Conservation (phyloP, 2,888 invertebrate species). For the Cotesia congregata region DNA sequence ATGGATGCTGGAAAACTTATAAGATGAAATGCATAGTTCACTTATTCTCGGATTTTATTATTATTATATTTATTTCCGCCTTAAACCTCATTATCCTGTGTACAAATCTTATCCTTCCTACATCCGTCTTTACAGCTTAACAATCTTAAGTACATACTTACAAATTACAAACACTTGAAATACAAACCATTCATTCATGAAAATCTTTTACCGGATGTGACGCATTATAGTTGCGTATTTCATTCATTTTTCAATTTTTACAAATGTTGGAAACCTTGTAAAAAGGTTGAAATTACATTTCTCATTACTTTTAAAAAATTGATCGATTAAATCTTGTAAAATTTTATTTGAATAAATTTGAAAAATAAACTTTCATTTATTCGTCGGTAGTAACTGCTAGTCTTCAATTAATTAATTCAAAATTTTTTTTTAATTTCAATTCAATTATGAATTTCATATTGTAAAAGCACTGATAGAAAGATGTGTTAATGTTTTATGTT, state of each 20-base stretch:
- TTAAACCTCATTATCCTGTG: background rate
- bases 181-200: conserved; percentile 1
- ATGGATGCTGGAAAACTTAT: background rate
- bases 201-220: background rate
- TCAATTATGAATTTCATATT: no score
- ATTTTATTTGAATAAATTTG: no score
- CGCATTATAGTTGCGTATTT: background rate
- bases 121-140: background rate
- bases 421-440: no score
- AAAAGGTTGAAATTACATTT: no score
- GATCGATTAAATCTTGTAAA: no score
- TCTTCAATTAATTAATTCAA: no score
- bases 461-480: no score
- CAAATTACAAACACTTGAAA: background rate
- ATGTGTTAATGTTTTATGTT: no score
- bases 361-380: no score
- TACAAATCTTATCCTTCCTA: conserved; percentile 1
- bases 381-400: no score
- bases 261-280: no score
- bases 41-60: background rate
- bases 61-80: background rate
- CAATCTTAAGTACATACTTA: background rate
- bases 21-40: background rate
- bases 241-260: background rate
- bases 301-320: no score